These are phyloP conservation scores for Danaus melanippus DNA, from an alignment of 1,140 invertebrate species.

Conservation along the genomic window DNA sequence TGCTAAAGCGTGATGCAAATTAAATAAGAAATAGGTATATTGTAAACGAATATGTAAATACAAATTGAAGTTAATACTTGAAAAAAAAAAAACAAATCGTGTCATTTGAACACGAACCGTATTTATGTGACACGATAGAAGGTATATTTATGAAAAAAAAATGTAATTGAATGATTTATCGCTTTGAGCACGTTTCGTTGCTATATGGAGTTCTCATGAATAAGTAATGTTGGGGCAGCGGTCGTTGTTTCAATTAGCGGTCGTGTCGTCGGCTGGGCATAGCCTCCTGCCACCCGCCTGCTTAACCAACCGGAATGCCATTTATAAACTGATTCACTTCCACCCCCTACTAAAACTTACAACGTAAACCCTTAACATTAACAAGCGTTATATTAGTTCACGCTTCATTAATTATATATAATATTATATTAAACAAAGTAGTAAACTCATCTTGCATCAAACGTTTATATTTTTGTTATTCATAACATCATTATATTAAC, in stretches of 20 bases:
- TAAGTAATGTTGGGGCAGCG: constrained; percentile 62
- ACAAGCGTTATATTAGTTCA: neutral
- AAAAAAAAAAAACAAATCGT: neutral
- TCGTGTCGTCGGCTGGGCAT: constrained; percentile 52
- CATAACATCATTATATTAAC: too few species aligned
- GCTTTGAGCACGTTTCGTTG: constrained; percentile 61
- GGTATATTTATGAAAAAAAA: constrained; percentile 47
- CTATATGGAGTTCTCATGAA: constrained; percentile 70
- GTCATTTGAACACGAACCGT: neutral
- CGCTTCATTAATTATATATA: constrained; percentile 3
- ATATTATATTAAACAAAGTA: constrained; percentile 1
- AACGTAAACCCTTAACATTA: constrained; percentile 14
- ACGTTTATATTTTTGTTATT: too few species aligned
- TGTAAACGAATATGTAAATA: too few species aligned
- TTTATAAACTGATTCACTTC: constrained; percentile 23
- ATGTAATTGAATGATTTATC: constrained; percentile 68
- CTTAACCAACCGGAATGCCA: constrained; percentile 32
- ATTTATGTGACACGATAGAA: constrained; percentile 11
- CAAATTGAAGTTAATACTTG: too few species aligned
- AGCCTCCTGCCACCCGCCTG: constrained; percentile 32
- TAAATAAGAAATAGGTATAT: constrained; percentile 2
- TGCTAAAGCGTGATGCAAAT: constrained; percentile 21
- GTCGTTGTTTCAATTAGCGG: constrained; percentile 71
- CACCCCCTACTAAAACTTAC: constrained; percentile 18
- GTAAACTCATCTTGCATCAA: too few species aligned